Evolutionary conservation across 2,113 vertebrate genomes (phyloP).

Genomic region (Zosterops borbonicus): DNA sequence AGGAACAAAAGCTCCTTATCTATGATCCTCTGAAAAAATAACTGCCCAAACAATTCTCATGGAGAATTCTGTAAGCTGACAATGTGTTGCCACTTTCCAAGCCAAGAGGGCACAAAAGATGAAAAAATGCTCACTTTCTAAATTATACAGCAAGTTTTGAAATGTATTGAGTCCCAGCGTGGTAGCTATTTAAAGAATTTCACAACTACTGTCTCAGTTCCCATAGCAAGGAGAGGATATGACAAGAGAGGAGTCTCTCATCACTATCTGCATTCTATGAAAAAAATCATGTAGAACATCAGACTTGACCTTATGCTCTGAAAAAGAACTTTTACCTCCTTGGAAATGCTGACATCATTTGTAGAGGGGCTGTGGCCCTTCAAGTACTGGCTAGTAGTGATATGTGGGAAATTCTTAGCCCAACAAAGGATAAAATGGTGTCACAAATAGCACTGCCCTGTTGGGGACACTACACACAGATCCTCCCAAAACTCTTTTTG

Average conservation of each 20-base stretch:
- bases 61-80: neutral
- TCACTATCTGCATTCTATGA: neutral
- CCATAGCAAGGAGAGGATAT: neutral
- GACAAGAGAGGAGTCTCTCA: neutral
- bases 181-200: neutral
- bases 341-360: neutral
- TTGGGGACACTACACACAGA: fast-evolving
- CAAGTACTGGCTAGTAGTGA: neutral
- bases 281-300: neutral
- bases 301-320: neutral
- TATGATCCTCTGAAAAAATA: neutral
- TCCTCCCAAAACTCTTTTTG: neutral
- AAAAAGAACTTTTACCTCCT: neutral
- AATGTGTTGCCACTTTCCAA: neutral
- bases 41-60: neutral
- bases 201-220: neutral
- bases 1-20: neutral
- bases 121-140: neutral
- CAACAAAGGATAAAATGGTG: neutral
- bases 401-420: neutral
- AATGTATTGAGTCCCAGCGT: neutral
- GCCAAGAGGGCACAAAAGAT: neutral
- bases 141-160: neutral
- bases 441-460: neutral
- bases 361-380: neutral